Percentiles rank a stretch among this genome's conserved stretches.
Conservation (phyloP, 2,797 vertebrate species). For the Chelmon rostratus region DNA sequence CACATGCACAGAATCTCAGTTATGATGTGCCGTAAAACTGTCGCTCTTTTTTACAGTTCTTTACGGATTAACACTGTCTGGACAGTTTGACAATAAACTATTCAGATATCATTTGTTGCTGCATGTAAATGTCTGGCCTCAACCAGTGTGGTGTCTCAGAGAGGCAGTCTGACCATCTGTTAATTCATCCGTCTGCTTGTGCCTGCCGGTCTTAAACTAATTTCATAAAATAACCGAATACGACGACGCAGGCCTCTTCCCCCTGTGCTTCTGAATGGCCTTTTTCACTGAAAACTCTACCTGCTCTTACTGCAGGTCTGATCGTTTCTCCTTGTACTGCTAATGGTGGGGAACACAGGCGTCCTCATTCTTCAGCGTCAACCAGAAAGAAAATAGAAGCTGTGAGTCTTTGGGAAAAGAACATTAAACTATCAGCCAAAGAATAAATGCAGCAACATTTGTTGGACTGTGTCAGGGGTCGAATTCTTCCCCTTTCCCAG, state of each 20-base stretch:
- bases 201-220: conserved; percentile 42
- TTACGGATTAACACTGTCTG: conserved; percentile 56
- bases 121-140: conserved; percentile 59
- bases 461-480: conserved; percentile 79
- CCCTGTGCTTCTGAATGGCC: conserved; percentile 24
- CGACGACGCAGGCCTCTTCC: conserved; percentile 16
- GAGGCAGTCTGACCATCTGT: conserved; percentile 63
- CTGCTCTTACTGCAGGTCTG: conserved; percentile 45
- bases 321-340: conserved; percentile 43
- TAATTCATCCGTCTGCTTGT: conserved; percentile 58
- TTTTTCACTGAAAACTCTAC: conserved; percentile 24
- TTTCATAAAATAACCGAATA: conserved; percentile 34
- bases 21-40: conserved; percentile 33
- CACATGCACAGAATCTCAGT: conserved; percentile 4
- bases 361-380: conserved; percentile 54
- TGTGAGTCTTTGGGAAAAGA: conserved; percentile 78
- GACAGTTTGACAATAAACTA: conserved; percentile 66
- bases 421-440: conserved; percentile 81
- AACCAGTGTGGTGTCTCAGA: conserved; percentile 23
- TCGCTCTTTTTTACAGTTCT: conserved; percentile 34
- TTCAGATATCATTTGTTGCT: conserved; percentile 67
- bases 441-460: conserved; percentile 79
- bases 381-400: conserved; percentile 66
- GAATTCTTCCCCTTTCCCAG: conserved; percentile 80
- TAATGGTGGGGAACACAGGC: conserved; percentile 58